Conservation (phyloP, 2,113 vertebrate genomes). For the Hyperopisus bebe region DNA sequence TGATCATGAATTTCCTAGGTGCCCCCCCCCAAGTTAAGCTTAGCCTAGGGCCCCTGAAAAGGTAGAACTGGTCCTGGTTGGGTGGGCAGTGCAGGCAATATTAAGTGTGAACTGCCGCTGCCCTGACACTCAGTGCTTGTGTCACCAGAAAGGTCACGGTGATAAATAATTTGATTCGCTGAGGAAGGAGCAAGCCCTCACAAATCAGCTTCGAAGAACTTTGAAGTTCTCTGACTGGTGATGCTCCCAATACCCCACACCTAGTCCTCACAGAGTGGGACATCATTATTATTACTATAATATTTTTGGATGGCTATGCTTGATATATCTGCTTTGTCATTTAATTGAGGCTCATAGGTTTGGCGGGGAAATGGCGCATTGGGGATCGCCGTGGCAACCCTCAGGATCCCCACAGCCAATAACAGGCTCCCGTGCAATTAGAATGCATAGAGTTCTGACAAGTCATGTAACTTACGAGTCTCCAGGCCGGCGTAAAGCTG, state of each 20-base stretch:
- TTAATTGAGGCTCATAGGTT: constrained; percentile 68
- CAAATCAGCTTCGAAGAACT: background rate
- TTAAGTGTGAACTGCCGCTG: constrained; percentile 56
- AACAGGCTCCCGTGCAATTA: constrained; percentile 70
- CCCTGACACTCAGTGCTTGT: constrained; percentile 7
- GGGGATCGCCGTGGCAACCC: constrained; percentile 63
- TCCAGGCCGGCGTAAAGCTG: constrained; percentile 58
- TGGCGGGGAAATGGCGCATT: constrained; percentile 52
- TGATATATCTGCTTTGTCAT: constrained; percentile 64
- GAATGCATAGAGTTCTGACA: constrained; percentile 72
- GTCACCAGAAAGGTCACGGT: background rate
- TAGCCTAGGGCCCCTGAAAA: background rate
- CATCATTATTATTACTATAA: background rate
- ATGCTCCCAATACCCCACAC: background rate
- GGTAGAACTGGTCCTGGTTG: background rate
- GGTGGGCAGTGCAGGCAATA: constrained; percentile 50
- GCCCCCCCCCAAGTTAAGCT: background rate
- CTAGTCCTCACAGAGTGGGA: constrained; percentile 3
- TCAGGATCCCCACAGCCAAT: constrained; percentile 67
- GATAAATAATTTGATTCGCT: background rate
- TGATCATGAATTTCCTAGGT: background rate
- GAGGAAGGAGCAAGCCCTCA: background rate
- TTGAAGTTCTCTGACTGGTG: background rate
- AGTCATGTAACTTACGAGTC: constrained; percentile 64
- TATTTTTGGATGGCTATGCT: constrained; percentile 56